Evolutionary conservation across 1,140 invertebrate genomes (phyloP), one percentile per base, ranked within the genome.

Genomic region (Aporrectodea caliginosa): DNA sequence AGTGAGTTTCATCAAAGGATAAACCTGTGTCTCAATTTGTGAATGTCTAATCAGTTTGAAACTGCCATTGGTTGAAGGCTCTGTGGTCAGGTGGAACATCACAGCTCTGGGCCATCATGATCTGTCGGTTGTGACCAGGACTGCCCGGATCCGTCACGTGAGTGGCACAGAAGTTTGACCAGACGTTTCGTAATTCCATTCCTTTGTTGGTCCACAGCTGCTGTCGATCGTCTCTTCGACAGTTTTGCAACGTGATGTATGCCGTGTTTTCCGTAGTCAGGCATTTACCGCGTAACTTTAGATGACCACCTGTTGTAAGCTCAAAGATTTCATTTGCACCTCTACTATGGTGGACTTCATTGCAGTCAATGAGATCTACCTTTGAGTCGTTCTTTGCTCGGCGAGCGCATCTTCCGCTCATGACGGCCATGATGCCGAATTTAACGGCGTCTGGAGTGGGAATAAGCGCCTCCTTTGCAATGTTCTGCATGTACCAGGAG

Each of bases 51-150:
- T n/a, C n/a, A n/a, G n/a, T n/a, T n/a, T n/a, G n/a, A 31, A 76
- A 76, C 35, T n/a, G 12, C 75, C 75, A 76, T 27, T 76, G 34
- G 6, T 43, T 35, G 43, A 76, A 76, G n/a, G 27, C 27, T 58
- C 43, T 27, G 33, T 76, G 33, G 29, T 76, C 75, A 31, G 33
- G 22, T 32, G 1, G n/a, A n/a, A 22, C 22, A 12, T 72, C 22
- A 68, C 80, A 81, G 71, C 68, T 71, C 76, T 81, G 80, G 16
- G 77, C 80, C 80, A 81, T 81, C 1, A 70, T 76, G 22, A 81
- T 74, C 70, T 81, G 80, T 58, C 80, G 33, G 35, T 43, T 30
- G 22, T 12, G 31, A 31, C 2, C 12, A 27, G 69, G n/a, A 2
- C 12, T 31, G 73, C 78, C 2, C n/a, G 80, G 80, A 58, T 81